A percentile compares a stretch with the other conserved stretches of the same genome.
These are phyloP conservation scores for Moxostoma hubbsi DNA, from an alignment of 2,797 vertebrate genomes.

Conservation along the genomic window DNA sequence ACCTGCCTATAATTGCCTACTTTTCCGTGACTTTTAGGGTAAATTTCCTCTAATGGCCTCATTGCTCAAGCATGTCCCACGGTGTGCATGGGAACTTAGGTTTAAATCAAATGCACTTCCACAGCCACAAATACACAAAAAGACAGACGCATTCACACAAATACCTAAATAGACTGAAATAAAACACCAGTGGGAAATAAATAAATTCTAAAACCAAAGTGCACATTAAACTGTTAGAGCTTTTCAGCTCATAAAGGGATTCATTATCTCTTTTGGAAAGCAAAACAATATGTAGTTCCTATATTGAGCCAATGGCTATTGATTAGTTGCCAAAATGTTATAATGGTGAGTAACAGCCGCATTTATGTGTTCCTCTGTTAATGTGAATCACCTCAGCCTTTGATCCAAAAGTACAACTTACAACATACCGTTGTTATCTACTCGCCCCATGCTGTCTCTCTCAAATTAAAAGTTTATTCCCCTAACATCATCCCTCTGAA, in stretches of 20 bases:
- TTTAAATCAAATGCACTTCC: constrained; percentile 31
- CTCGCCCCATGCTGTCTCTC: constrained; percentile 1
- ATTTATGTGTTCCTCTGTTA: constrained; percentile 46
- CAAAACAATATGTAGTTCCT: constrained; percentile 45
- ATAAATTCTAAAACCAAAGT: constrained; percentile 45
- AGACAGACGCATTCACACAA: constrained; percentile 28
- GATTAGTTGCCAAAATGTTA: constrained; percentile 59
- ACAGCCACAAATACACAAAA: neutral
- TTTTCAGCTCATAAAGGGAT: constrained; percentile 52
- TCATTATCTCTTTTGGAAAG: constrained; percentile 55
- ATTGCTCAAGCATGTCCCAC: constrained; percentile 55
- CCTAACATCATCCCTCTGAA: constrained; percentile 40
- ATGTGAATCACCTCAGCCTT: constrained; percentile 44
- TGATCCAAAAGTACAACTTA: constrained; percentile 53
- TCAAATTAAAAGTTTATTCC: constrained; percentile 4
- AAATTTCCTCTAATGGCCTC: constrained; percentile 48
- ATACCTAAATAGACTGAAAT: neutral
- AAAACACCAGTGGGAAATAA: constrained; percentile 37
- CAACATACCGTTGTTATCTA: constrained; percentile 22
- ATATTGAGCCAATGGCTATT: constrained; percentile 56
- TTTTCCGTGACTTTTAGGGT: constrained; percentile 49
- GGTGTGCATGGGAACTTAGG: constrained; percentile 48
- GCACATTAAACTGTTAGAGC: constrained; percentile 54
- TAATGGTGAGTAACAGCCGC: constrained; percentile 49
- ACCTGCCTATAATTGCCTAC: constrained; percentile 48